Conservation (phyloP, 2,113 vertebrate genomes). For the Alethe diademata region DNA sequence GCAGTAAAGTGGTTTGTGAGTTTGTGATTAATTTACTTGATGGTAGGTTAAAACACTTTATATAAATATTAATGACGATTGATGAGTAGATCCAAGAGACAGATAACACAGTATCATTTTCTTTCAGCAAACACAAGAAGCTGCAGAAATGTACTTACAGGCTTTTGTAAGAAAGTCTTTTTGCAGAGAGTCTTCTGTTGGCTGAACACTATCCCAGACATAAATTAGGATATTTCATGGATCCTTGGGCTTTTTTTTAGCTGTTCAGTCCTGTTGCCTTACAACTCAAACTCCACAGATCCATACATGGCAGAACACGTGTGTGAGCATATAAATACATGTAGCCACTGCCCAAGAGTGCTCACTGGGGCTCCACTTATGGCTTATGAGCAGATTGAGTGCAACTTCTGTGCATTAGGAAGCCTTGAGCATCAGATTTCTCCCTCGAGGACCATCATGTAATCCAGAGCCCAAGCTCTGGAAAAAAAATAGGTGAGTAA, state of each 20-base stretch:
- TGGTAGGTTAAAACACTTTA: neutral
- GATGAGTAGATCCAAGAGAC: neutral
- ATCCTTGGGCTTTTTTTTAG: neutral
- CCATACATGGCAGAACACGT: neutral
- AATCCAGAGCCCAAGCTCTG: neutral
- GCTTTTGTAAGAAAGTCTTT: neutral
- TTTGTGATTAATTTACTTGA: neutral
- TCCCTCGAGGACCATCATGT: neutral
- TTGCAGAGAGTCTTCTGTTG: neutral
- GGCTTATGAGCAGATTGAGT: neutral
- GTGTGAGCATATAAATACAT: neutral
- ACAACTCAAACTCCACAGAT: neutral
- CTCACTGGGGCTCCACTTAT: neutral
- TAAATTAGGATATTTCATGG: neutral
- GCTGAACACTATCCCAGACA: neutral
- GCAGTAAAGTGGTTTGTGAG: neutral
- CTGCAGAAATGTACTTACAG: fast-evolving
- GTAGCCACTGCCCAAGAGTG: neutral
- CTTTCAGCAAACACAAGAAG: neutral
- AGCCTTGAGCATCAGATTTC: neutral
- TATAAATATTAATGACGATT: neutral
- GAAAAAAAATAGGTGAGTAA: neutral
- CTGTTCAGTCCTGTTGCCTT: neutral
- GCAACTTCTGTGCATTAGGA: neutral
- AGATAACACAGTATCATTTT: neutral